Base-by-base conservation (phyloP, 2,888 invertebrate genomes). In the Habroteleia sp. region DNA sequence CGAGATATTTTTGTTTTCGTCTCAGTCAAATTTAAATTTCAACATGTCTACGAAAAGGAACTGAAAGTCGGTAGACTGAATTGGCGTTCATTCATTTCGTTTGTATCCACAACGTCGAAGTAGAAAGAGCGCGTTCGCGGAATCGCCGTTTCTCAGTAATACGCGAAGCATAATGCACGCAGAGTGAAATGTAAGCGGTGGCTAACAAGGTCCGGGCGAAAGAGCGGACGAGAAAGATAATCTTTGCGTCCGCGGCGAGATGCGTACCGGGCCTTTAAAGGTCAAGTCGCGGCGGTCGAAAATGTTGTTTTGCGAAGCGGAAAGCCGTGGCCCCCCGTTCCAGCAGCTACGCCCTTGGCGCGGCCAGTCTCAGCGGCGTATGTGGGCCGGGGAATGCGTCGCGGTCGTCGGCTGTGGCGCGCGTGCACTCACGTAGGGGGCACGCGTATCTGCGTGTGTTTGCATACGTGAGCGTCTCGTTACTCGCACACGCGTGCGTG, bases 311-410 rank as follows among this genome's bases (percentile, higher is more conserved):
- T 5, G 1, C 1, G 3, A 13, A 48, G 48, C 48, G 33, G 48
- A 48, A 23, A 29, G 29, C 7, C 11, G 48, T 23, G 17, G 39
- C 6, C 1, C 16, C 29, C 8, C 27, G 54, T 25, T 50, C 29
- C 11, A 41, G 16, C 14, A 35, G 35, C 41, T 27, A 35, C 35
- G 35, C 35, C 35, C 35, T 41, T 44, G 58, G 44, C 1, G 13
- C 27, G 33, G 66, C 63, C 56, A 58, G 65, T 37, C 65, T 65
- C 75, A 73, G 65, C 76, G 79, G 78, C 78, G 14, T 42, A 80
- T 83, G 81, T 81, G 80, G 81, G 79, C 76, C 69, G 83, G 52
- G 79, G 80, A 81, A 83, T 82, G 80, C 76, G 82, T 78, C 78
- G 82, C 79, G 75, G 65, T 76, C 66, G 75, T 66, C 37, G 62